Evolutionary conservation across 2,113 vertebrate genomes (phyloP), one percentile per base, ranked within the genome.

Genomic region (Neotoma lepida): DNA sequence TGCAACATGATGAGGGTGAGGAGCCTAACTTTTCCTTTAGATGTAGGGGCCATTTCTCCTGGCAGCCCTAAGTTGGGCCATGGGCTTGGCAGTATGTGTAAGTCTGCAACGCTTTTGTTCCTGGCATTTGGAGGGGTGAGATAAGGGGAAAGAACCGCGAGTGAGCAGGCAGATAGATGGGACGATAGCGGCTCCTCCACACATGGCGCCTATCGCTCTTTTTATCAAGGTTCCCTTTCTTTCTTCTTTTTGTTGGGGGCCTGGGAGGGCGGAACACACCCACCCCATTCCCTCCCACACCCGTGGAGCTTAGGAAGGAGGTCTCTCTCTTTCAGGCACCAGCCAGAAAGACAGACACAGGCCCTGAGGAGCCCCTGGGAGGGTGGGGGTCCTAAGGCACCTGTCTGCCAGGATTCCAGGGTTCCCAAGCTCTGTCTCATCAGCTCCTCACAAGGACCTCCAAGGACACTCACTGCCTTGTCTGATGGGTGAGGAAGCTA

Each of bases 51-150:
- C 9, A 28, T 39, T 1, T 6, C 13, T 86, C 89, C 70, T 41
- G 0, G 7, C 0, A 28, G 88, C 71, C 46, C 70, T 2, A 56
- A 58, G 4, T 12, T 14, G 17, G 46, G 76, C 20, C 3, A 73
- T 66, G 96, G 94, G 94, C 76, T 12, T 61, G 74, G 30, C 51
- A 35, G 66, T 58, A 22, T 33, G 61, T 4, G 58, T 51, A 51
- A 24, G 80, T 6, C 78, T 46, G 91, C 26, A 87, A 3, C 0
- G 76, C 77, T 74, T 93, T 91, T 89, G 89, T 94, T 80, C 92
- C 85, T 91, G 90, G 95, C 96, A 94, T 94, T 95, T 96, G 96
- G 96, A 77, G 96, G 96, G 95, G 92, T 41, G 96, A 96, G 95
- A 97, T 96, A 93, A 96, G 91, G 92, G 87, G 76, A 74, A 51